Evolutionary conservation across 2,797 vertebrate genomes (phyloP), one percentile per base, ranked within the genome.

Genomic region (Pteropus rufus): DNA sequence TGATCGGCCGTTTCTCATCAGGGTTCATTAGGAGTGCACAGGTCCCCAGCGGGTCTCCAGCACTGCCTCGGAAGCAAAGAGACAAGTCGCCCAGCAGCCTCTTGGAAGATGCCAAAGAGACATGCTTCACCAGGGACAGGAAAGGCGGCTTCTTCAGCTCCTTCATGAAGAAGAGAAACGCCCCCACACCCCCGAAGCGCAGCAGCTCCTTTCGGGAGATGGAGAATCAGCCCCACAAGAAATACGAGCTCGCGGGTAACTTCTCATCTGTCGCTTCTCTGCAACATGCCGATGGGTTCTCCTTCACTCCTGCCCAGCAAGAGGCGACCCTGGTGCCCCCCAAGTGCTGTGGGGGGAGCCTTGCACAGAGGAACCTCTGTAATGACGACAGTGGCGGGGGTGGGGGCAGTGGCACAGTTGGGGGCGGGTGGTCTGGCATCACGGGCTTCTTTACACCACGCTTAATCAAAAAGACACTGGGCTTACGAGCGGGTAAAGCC

Each of bases 111-210:
- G 97, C 98, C 82, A 99, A 99, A 98, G 99, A 99, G 98, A 99
- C 99, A 41, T 99, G 99, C 41, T 99, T 99, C 97, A 99, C 99
- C 58, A 98, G 99, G 94, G 99, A 99, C 97, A 99, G 99, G 88
- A 99, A 99, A 97, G 99, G 99, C 2, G 99, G 99, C 97, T 99
- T 99, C 98, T 99, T 99, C 98, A 99, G 99, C 98, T 99, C 99
- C 80, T 99, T 99, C 95, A 99, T 99, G 98, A 99, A 99, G 98
- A 99, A 99, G 98, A 99, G 99, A 97, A 99, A 99, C 9, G 99
- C 99, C 56, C 99, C 99, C 6, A 99, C 99, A 0, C 99, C 99
- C 16, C 99, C 99, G 36, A 99, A 99, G 96, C 99, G 99, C 97
- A 99, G 99, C 98, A 99, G 99, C 95, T 99, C 99, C 81, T 99